Conservation (phyloP, 1,140 invertebrate genomes). For the Cotesia typhae region DNA sequence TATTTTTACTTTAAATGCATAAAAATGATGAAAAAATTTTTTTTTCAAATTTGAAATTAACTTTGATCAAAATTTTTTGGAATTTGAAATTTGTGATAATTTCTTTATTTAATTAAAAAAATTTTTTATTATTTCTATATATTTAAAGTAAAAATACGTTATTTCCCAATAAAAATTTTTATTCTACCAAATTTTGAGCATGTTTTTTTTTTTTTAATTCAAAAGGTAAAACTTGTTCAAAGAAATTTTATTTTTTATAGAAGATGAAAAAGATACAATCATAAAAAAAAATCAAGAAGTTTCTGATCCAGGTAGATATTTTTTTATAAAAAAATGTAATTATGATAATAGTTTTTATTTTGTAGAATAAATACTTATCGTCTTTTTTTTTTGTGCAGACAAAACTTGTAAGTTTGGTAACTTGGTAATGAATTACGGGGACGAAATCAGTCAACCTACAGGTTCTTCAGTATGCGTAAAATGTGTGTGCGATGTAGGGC, state of each 20-base stretch:
- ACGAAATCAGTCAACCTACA: constrained; percentile 44
- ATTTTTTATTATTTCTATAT: no score
- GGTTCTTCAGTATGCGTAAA: constrained; percentile 46
- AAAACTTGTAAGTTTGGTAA: constrained; percentile 45
- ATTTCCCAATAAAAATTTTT: no score
- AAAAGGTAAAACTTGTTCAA: not conserved
- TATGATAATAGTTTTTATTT: not conserved
- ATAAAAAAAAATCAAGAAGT: not conserved
- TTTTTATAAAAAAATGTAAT: no score
- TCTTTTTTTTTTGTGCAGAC: constrained; percentile 23
- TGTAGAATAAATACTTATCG: not conserved
- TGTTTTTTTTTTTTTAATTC: not conserved
- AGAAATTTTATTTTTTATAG: not conserved
- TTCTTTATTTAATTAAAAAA: no score
- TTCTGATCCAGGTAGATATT: not conserved
- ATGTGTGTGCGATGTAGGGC: constrained; percentile 52
- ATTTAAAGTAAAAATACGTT: no score
- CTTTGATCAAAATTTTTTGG: no score
- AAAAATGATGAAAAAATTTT: no score
- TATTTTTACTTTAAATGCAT: no score
- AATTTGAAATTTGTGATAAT: no score
- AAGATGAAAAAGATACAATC: not conserved
- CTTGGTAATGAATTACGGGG: constrained; percentile 47
- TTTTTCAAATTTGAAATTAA: no score
- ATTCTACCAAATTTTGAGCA: not conserved